Conservation (phyloP, 2,888 invertebrate species). For the Pheosia gnoma region DNA sequence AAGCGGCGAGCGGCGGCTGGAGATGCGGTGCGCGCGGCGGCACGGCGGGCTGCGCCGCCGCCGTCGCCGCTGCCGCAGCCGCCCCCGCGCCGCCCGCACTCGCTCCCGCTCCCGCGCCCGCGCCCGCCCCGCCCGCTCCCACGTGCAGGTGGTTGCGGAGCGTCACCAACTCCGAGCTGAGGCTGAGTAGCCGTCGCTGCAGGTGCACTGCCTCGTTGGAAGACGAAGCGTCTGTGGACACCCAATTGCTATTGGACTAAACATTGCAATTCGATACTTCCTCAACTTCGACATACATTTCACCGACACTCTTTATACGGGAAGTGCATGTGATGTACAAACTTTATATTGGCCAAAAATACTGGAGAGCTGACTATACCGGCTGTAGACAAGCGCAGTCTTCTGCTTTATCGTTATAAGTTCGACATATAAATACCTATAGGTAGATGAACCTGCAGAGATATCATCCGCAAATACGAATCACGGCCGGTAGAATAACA, state of each 20-base stretch:
- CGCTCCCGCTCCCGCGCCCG: constrained; percentile 34
- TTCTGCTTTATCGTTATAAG: too few species aligned
- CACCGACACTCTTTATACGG: too few species aligned
- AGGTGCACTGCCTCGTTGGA: constrained; percentile 97
- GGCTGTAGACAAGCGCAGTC: too few species aligned
- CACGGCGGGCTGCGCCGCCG: constrained; percentile 42
- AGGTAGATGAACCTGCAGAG: too few species aligned
- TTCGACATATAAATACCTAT: too few species aligned
- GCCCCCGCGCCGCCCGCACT: constrained; percentile 30
- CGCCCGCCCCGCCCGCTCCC: constrained; percentile 60
- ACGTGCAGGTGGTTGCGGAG: constrained; percentile 95
- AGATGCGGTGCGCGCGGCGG: constrained; percentile 66
- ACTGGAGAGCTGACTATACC: too few species aligned
- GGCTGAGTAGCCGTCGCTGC: constrained; percentile 94
- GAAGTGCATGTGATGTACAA: too few species aligned
- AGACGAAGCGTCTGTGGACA: constrained; percentile 92
- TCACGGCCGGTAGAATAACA: too few species aligned
- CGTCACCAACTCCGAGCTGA: constrained; percentile 96
- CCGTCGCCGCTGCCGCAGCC: constrained; percentile 32
- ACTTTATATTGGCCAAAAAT: too few species aligned
- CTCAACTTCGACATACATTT: too few species aligned
- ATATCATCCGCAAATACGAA: too few species aligned
- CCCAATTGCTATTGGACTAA: neutral
- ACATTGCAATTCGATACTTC: too few species aligned
- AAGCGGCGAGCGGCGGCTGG: constrained; percentile 56